Percentiles rank a stretch among this genome's conserved stretches.
Evolutionary conservation across 30 jellyfish, hydroid and myxozoan genomes (phyloP).

Genomic region (Sanderia malayensis): DNA sequence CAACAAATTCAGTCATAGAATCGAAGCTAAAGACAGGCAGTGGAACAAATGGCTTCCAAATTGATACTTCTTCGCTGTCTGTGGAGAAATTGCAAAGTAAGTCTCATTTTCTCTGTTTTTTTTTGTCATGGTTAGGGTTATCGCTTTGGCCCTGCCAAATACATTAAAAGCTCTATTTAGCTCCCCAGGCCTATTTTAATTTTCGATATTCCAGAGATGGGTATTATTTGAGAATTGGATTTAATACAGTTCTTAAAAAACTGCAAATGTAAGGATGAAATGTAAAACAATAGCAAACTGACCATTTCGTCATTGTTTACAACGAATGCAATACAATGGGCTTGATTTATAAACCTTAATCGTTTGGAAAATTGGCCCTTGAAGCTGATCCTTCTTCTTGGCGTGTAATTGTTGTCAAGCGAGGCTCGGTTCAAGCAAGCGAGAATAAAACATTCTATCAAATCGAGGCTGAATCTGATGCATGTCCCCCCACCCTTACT

Average conservation of each 20-base stretch:
- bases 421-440: too few relatives aligned
- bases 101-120: neutral
- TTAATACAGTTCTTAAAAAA: neutral
- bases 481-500: too few relatives aligned
- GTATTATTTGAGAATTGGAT: neutral
- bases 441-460: too few relatives aligned
- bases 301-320: too few relatives aligned
- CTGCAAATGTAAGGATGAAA: neutral
- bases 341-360: too few relatives aligned
- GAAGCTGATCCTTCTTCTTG: too few relatives aligned
- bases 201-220: neutral
- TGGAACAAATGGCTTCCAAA: neutral
- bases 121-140: neutral
- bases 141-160: neutral
- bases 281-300: too few relatives aligned
- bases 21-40: slow-evolving; percentile 4
- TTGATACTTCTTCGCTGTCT: slow-evolving; percentile 3
- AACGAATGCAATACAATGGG: too few relatives aligned
- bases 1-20: neutral
- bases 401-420: too few relatives aligned
- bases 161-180: neutral
- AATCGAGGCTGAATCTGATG: too few relatives aligned
- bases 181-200: neutral
- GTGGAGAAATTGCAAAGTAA: neutral
- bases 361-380: too few relatives aligned